Percentiles rank a stretch among this genome's conserved stretches.
phyloP scores from a whole-genome alignment of 2,797 vertebrate genomes.

The Gymnopithys bicolor region DNA sequence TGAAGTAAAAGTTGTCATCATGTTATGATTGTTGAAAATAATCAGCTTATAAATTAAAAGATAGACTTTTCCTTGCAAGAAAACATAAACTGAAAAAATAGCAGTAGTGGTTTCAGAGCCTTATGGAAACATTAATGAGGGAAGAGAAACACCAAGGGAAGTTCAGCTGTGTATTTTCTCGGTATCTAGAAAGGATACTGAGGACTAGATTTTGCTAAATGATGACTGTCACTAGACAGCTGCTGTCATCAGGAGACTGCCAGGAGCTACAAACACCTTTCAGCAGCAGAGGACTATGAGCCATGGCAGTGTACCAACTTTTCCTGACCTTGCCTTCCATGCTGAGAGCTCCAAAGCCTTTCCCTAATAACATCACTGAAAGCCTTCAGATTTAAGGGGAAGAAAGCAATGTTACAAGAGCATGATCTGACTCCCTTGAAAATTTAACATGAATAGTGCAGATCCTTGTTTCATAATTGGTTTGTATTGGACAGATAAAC shows the following conservation, averaged over 20 bases:
- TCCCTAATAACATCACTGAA: background rate
- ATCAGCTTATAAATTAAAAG: background rate
- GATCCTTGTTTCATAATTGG: background rate
- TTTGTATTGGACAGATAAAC: background rate
- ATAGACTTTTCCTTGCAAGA: background rate
- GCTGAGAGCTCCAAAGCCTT: background rate
- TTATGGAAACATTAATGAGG: background rate
- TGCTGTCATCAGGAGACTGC: background rate
- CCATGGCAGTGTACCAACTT: background rate
- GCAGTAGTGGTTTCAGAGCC: background rate
- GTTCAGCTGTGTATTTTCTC: background rate
- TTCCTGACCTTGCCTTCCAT: background rate
- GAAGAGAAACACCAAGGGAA: background rate
- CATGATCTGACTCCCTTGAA: background rate
- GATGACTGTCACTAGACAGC: background rate
- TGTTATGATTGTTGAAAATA: background rate
- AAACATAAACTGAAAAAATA: background rate
- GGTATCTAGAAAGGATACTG: background rate
- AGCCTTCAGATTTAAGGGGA: background rate
- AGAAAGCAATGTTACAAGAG: background rate
- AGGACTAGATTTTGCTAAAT: background rate
- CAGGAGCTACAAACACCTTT: background rate
- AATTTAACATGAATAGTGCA: background rate
- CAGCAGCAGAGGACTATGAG: background rate
- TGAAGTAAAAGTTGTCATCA: background rate